Evolutionary conservation across 2,113 vertebrate species (phyloP).

Genomic region (Scortum barcoo): DNA sequence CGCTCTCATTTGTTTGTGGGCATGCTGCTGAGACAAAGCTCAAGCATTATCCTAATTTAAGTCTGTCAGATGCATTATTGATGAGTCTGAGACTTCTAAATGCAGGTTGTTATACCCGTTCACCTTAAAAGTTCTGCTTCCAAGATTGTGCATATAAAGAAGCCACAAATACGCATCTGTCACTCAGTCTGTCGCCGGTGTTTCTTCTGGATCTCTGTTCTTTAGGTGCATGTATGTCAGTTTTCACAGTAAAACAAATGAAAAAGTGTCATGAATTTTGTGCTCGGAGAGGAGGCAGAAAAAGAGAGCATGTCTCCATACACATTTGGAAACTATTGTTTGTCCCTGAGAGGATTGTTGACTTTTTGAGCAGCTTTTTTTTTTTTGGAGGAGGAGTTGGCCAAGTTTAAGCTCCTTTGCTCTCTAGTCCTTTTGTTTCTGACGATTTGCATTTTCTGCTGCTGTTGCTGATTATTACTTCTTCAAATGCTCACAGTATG

Average conservation of each 20-base stretch:
- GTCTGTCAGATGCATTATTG: constrained; percentile 46
- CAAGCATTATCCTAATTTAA: constrained; percentile 38
- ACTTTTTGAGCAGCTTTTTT: constrained; percentile 52
- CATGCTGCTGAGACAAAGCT: constrained; percentile 8
- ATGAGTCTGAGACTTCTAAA: constrained; percentile 13
- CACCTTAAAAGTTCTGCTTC: constrained; percentile 5
- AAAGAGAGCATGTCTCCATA: background rate
- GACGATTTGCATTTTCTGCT: background rate
- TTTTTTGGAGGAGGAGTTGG: constrained; percentile 37
- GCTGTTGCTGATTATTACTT: background rate
- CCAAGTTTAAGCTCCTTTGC: constrained; percentile 28
- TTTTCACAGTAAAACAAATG: background rate
- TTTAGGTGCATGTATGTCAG: constrained; percentile 1
- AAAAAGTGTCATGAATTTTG: constrained; percentile 10
- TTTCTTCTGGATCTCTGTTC: constrained; percentile 5
- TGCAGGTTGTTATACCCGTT: constrained; percentile 34
- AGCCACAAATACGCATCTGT: background rate
- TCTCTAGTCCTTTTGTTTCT: background rate
- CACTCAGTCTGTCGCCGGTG: background rate
- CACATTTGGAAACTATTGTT: constrained; percentile 8
- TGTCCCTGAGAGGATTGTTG: constrained; percentile 41
- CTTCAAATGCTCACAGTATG: background rate
- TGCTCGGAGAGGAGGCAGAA: constrained; percentile 8
- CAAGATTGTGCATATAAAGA: background rate
- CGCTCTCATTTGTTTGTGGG: background rate